Evolutionary conservation across 2,797 vertebrate genomes (phyloP), one percentile per base, ranked within the genome.

Genomic region (Vireo griseus): DNA sequence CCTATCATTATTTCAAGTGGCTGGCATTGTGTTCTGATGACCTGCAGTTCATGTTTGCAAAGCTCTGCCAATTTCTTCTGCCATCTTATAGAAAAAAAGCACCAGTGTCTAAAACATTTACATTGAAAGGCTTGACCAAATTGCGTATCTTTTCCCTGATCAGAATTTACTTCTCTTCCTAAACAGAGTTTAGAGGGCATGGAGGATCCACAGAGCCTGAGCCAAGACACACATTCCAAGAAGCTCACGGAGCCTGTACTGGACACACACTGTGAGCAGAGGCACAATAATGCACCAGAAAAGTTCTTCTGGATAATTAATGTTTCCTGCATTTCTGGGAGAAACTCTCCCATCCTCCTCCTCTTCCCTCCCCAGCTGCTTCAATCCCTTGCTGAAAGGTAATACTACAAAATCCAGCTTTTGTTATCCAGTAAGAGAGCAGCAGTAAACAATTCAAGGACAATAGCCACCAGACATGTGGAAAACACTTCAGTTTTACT

Each of bases 401-500:
- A 83, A 86, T 29, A 65, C 68, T 39, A 18, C 62, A 45, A 78
- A 95, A 80, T 67, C 73, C 58, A 59, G 66, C 79, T 62, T 95
- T 94, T 94, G 73, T 90, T 88, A 88, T 69, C 33, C 83, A 55
- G 79, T 9, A 24, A 87, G 79, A 94, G 69, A 90, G 76, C 54
- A 75, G 73, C 76, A 88, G 73, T 84, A 93, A 95, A 93, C 79
- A 81, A 62, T 29, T 25, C 0, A 20, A 92, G 86, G 66, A 94
- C 92, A 94, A 88, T 58, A 74, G 82, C 68, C 62, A 78, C 69
- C 13, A 75, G 42, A 83, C 88, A 94, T 68, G 90, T 44, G 88
- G 94, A 86, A 91, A 94, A 90, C 62, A 68, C 62, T 88, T 88
- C 68, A 86, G 35, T 90, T 88, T 65, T 26, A 51, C 73, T 37